Percentiles rank a stretch among this genome's conserved stretches.
Evolutionary conservation across 2,888 invertebrate genomes (phyloP).

Genomic region (Dasypogon diadema): DNA sequence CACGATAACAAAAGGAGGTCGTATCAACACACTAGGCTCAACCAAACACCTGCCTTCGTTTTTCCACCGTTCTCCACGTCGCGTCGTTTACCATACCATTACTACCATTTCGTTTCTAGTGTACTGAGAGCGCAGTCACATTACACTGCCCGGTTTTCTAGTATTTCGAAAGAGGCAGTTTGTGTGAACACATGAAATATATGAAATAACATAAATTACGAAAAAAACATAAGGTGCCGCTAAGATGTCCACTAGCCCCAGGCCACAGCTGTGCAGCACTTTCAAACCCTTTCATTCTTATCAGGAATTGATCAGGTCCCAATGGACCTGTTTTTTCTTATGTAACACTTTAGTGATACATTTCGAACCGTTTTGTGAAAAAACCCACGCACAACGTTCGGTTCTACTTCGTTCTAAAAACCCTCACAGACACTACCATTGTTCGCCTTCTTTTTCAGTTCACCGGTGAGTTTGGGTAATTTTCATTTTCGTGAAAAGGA

Average conservation of each 20-base stretch:
- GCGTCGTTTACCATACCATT: too few species aligned
- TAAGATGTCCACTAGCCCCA: neutral
- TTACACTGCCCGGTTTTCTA: too few species aligned
- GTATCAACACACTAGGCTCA: too few species aligned
- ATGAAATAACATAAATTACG: slow-evolving; percentile 5
- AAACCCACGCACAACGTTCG: slow-evolving; percentile 15
- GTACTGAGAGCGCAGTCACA: too few species aligned
- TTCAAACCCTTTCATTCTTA: slow-evolving; percentile 2
- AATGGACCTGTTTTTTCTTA: neutral
- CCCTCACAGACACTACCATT: neutral
- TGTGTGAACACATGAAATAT: neutral
- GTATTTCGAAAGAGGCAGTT: too few species aligned
- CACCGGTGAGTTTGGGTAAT: neutral
- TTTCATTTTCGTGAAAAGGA: slow-evolving; percentile 13
- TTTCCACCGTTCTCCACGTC: too few species aligned
- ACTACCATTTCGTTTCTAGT: too few species aligned
- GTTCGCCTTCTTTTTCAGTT: neutral
- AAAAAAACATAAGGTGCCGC: slow-evolving; percentile 1
- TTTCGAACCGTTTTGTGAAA: slow-evolving; percentile 8
- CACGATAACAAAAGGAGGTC: neutral
- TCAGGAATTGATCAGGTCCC: neutral
- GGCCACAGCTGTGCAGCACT: neutral
- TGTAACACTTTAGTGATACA: slow-evolving; percentile 12
- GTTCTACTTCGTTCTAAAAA: neutral
- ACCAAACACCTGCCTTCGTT: too few species aligned